These are phyloP conservation scores for Drosophila chauvacae DNA, from an alignment of 1,140 invertebrate genomes.

Conservation along the genomic window DNA sequence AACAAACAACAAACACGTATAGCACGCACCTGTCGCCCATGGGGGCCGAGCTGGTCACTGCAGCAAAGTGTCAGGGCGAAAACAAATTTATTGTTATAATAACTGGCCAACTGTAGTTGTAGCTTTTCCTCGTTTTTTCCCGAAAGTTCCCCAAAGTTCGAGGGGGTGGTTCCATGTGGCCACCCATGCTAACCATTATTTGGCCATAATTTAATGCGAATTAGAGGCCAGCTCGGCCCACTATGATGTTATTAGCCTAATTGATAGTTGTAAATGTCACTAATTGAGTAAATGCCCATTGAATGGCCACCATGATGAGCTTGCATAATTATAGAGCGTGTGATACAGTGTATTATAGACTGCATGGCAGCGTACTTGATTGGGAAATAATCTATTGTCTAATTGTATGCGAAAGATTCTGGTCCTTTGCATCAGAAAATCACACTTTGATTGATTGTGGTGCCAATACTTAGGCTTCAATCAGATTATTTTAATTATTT, in stretches of 20 bases:
- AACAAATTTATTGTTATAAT: conserved; percentile 67
- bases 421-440: not conserved
- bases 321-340: conserved; percentile 33
- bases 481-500: not conserved
- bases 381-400: not conserved
- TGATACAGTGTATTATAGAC: not conserved
- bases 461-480: not conserved
- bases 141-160: conserved; percentile 3
- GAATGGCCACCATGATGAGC: conserved; percentile 14
- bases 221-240: conserved; percentile 43
- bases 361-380: not conserved
- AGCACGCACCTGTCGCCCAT: conserved; percentile 49
- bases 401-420: not conserved
- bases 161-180: conserved; percentile 5
- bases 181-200: conserved; percentile 40
- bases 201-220: conserved; percentile 63
- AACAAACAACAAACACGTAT: conserved; percentile 11
- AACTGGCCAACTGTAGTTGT: conserved; percentile 35
- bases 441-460: not conserved
- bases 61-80: conserved; percentile 63
- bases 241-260: conserved; percentile 68
- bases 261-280: conserved; percentile 68
- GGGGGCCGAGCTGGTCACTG: conserved; percentile 35
- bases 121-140: conserved; percentile 3
- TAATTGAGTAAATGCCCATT: conserved; percentile 59